Evolutionary conservation across 2,888 invertebrate species (phyloP).

Genomic region (Entomobrya multifasciata): DNA sequence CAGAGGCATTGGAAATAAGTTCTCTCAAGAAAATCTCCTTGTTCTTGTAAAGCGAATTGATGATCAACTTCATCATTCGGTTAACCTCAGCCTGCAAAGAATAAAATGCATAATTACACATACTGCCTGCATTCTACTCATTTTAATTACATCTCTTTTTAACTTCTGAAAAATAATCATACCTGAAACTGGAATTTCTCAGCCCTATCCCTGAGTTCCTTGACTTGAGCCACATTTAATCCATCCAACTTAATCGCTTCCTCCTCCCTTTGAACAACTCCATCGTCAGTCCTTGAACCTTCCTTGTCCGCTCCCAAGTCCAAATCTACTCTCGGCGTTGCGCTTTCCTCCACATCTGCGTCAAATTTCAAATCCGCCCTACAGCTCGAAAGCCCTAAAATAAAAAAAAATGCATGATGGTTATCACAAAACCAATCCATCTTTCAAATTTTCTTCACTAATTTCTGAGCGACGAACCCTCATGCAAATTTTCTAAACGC

Average conservation of each 20-base stretch:
- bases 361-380: slow-evolving; percentile 71
- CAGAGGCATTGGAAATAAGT: slow-evolving; percentile 99
- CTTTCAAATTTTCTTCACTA: not conserved
- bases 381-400: slow-evolving; percentile 55
- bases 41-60: slow-evolving; percentile 99
- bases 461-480: no score
- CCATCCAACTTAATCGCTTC: slow-evolving; percentile 98
- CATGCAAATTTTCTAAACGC: slow-evolving; percentile 17
- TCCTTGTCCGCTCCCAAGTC: slow-evolving; percentile 93
- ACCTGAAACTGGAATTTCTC: slow-evolving; percentile 88
- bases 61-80: slow-evolving; percentile 99
- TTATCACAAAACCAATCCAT: not conserved
- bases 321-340: slow-evolving; percentile 86
- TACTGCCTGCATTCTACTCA: not conserved
- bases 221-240: slow-evolving; percentile 95
- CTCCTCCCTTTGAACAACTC: slow-evolving; percentile 94
- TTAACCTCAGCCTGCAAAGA: slow-evolving; percentile 99
- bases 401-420: slow-evolving; percentile 9
- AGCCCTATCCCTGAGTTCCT: slow-evolving; percentile 93
- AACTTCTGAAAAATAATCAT: not conserved
- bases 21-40: slow-evolving; percentile 99
- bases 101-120: slow-evolving; percentile 81
- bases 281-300: slow-evolving; percentile 95
- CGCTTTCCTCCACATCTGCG: slow-evolving; percentile 82
- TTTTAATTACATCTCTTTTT: no score